Evolutionary conservation across 2,888 invertebrate species (phyloP), one percentile per base, ranked within the genome.

Genomic region (Petrolisthes manimaculis): DNA sequence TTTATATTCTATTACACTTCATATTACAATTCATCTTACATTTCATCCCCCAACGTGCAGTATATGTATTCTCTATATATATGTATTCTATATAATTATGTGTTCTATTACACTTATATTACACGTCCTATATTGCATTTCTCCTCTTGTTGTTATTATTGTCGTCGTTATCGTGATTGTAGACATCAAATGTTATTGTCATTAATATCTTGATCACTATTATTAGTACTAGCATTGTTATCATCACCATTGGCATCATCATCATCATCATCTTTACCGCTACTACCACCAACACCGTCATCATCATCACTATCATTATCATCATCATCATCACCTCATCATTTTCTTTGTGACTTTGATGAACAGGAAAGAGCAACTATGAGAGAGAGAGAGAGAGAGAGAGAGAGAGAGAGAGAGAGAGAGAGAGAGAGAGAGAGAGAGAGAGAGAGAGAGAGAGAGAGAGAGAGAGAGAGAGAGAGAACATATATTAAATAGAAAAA

Each of bases 1-100:
- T 78, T 81, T 24, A 21, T 71, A 12, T 53, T 53, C 18, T 89
- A 69, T 75, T 83, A 75, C 21, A 3, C 75, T 75, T 21, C 2
- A 14, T 3, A 18, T 21, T 3, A 21, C 75, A n/a, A 75, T 21
- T 24, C 9, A 12, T 75, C 9, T 21, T 21, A 21, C 75, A n/a
- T 9, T 21, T 3, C 24, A 24, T 12, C 75, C 24, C 12, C 2
- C 75, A 9, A 12, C 21, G 12, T 21, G 0, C 24, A 21, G 8
- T 8, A 8, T 61, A 12, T 14, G 8, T 14, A 8, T 61, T 61
- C 61, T 9, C 61, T 61, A 8, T 8, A 12, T 9, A 12, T 61
- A 61, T 9, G 9, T 61, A 61, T 61, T 61, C 14, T 61, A 14
- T 14, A 12, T 61, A 14, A 61, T 8, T 61, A 8, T 61, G 61